phyloP scores from a whole-genome alignment of 2,113 vertebrate genomes.

The Columba livia region DNA sequence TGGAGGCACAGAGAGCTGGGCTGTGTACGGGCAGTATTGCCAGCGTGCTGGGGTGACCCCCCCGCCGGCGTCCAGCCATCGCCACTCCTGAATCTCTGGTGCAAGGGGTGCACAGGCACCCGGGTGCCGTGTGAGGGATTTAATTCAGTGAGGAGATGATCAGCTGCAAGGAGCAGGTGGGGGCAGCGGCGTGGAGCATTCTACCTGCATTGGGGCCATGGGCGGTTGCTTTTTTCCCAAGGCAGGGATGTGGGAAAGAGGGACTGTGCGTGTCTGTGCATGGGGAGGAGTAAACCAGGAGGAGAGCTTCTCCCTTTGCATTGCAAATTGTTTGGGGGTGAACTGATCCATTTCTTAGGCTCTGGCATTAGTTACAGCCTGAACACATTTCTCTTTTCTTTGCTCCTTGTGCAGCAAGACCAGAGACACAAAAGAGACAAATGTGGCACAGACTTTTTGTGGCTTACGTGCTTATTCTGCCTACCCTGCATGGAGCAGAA shows the following conservation, averaged over 20 bases:
- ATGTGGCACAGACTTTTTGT: background rate
- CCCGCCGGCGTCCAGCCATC: background rate
- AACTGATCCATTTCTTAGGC: constrained; percentile 8
- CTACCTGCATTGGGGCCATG: accelerated
- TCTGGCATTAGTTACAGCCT: constrained; percentile 1
- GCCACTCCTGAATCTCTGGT: accelerated
- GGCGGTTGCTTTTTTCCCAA: background rate
- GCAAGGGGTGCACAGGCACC: background rate
- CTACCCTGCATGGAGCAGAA: background rate
- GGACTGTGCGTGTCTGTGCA: background rate
- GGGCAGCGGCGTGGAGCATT: background rate
- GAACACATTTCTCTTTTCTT: constrained; percentile 28
- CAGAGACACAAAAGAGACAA: constrained; percentile 22
- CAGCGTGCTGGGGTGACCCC: background rate
- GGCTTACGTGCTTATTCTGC: background rate
- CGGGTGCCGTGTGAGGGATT: background rate
- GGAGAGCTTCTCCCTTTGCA: background rate
- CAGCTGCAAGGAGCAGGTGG: accelerated
- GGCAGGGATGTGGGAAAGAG: background rate
- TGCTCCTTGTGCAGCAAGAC: background rate
- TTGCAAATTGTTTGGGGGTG: background rate
- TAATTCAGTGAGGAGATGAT: background rate
- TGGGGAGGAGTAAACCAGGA: background rate
- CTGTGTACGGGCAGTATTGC: background rate
- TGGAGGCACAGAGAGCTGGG: background rate